Conservation (phyloP, 1,140 invertebrate species). For the Drepana arcuata region DNA sequence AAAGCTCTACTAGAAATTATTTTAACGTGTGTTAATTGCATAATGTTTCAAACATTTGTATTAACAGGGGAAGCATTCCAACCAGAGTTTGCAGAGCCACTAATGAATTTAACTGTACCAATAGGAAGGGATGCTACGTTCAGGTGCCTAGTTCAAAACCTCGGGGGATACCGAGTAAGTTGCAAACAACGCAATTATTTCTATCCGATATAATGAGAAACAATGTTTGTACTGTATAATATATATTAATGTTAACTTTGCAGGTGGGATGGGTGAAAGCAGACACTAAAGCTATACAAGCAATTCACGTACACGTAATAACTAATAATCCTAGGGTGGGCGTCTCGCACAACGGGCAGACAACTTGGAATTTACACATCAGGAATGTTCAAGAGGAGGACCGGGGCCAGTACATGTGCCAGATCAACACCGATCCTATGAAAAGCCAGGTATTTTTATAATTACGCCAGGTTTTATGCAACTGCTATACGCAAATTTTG, state of each 20-base stretch:
- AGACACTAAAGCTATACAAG: constrained; percentile 88
- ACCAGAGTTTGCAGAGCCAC: constrained; percentile 87
- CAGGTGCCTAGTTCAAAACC: constrained; percentile 87
- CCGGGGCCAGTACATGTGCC: constrained; percentile 88
- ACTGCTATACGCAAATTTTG: too few relatives aligned
- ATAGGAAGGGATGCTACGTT: constrained; percentile 90
- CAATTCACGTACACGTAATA: constrained; percentile 91
- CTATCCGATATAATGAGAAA: too few relatives aligned
- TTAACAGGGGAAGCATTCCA: constrained; percentile 79
- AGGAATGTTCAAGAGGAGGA: constrained; percentile 86
- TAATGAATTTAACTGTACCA: constrained; percentile 87
- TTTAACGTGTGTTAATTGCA: too few relatives aligned
- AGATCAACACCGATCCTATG: constrained; percentile 88
- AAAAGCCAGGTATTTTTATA: constrained; percentile 79
- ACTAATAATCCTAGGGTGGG: constrained; percentile 87
- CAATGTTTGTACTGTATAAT: too few relatives aligned
- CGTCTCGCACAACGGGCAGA: constrained; percentile 84
- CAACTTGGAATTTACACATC: constrained; percentile 89
- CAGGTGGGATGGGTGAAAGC: constrained; percentile 93
- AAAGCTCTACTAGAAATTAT: too few relatives aligned
- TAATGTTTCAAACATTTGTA: too few relatives aligned
- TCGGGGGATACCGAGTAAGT: constrained; percentile 92
- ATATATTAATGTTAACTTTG: constrained; percentile 3
- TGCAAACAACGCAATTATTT: constrained; percentile 6
- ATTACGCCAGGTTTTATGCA: too few relatives aligned